These are phyloP conservation scores for Pristionchus exspectatus DNA, from an alignment of 2,888 invertebrate genomes.

Conservation along the genomic window DNA sequence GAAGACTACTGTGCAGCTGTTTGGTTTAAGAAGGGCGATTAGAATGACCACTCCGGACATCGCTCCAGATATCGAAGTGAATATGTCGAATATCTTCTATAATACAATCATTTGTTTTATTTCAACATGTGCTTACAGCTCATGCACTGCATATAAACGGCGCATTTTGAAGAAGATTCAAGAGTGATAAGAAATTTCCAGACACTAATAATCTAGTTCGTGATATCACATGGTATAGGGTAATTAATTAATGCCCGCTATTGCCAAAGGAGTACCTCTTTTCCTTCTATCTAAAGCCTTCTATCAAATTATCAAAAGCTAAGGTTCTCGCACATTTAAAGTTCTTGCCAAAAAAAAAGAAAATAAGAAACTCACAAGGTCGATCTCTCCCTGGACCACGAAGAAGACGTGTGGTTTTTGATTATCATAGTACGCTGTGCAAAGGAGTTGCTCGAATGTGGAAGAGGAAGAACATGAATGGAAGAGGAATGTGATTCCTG, in stretches of 20 bases:
- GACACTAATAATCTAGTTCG: too few relatives aligned
- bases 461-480: background rate
- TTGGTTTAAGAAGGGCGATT: constrained; percentile 24
- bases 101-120: background rate
- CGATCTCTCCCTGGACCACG: background rate
- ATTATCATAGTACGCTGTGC: constrained; percentile 9
- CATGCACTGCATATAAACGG: too few relatives aligned
- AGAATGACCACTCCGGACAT: background rate
- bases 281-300: too few relatives aligned
- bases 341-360: background rate
- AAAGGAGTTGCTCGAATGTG: constrained; percentile 17
- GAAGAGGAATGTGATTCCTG: constrained; percentile 19
- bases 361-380: constrained; percentile 3
- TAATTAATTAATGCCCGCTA: too few relatives aligned
- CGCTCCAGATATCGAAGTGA: background rate
- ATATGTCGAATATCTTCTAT: background rate
- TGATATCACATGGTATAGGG: too few relatives aligned
- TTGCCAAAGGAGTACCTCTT: too few relatives aligned
- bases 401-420: background rate
- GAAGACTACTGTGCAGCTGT: background rate
- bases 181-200: too few relatives aligned
- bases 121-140: too few relatives aligned
- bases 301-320: too few relatives aligned
- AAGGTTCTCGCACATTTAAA: background rate
- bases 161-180: too few relatives aligned